These are phyloP conservation scores for Halictus quadricinctus DNA, from an alignment of 2,888 invertebrate species.

Conservation along the genomic window DNA sequence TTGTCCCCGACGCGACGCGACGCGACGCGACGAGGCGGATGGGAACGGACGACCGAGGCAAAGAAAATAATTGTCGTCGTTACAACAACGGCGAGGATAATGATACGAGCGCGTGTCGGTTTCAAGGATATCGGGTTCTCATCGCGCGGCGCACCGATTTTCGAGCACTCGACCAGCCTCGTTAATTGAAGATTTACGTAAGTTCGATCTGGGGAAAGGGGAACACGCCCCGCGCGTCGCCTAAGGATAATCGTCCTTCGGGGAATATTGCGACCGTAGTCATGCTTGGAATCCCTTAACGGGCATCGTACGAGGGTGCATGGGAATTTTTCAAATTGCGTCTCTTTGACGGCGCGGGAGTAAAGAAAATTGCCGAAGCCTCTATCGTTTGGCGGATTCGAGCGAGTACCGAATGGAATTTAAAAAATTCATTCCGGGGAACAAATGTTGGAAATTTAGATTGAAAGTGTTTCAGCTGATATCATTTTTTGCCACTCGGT, in stretches of 20 bases:
- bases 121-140: constrained; percentile 67
- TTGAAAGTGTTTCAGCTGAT: background rate
- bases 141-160: constrained; percentile 41
- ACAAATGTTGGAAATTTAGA: background rate
- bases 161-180: constrained; percentile 29
- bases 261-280: constrained; percentile 43
- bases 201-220: constrained; percentile 23
- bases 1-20: constrained; percentile 6
- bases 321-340: background rate
- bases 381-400: background rate
- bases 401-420: background rate
- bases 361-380: background rate
- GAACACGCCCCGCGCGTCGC: constrained; percentile 6
- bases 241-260: constrained; percentile 41
- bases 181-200: constrained; percentile 57
- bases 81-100: constrained; percentile 55
- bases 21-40: background rate
- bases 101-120: constrained; percentile 31
- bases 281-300: constrained; percentile 39
- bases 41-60: constrained; percentile 10
- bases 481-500: background rate
- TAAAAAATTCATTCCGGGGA: background rate
- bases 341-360: background rate
- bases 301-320: background rate
- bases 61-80: constrained; percentile 62